Percentiles rank a stretch among this genome's conserved stretches.
Conservation (phyloP, 2,113 vertebrate genomes). For the Hippocampus zosterae region DNA sequence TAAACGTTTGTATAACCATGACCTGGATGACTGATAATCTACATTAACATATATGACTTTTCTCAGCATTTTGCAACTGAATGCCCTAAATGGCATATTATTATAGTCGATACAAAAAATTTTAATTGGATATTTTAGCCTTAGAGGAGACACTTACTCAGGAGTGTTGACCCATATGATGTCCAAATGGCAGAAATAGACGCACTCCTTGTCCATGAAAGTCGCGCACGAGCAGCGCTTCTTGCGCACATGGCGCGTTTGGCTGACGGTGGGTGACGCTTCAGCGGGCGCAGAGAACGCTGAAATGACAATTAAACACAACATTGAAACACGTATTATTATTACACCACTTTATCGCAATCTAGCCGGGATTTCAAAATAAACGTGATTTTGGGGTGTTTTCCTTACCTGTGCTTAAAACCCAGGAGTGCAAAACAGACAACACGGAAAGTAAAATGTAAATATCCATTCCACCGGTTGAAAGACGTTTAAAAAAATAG, state of each 20-base stretch:
- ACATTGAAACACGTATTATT: neutral
- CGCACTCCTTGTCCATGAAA: constrained; percentile 91
- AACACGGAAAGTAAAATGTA: constrained; percentile 75
- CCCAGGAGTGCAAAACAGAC: constrained; percentile 65
- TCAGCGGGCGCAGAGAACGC: constrained; percentile 27
- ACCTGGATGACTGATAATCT: too few species aligned
- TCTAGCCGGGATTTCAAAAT: neutral
- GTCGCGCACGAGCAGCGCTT: constrained; percentile 93
- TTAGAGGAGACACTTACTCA: constrained; percentile 75
- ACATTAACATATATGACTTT: too few species aligned
- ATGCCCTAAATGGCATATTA: too few species aligned
- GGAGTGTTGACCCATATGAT: constrained; percentile 99
- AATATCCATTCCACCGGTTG: constrained; percentile 74
- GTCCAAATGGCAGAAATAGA: constrained; percentile 98
- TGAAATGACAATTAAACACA: constrained; percentile 22
- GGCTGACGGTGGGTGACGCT: constrained; percentile 21
- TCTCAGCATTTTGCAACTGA: too few species aligned
- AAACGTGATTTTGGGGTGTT: neutral
- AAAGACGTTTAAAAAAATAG: neutral
- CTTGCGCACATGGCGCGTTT: constrained; percentile 65
- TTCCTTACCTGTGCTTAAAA: constrained; percentile 62
- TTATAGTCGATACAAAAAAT: neutral
- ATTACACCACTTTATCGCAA: neutral
- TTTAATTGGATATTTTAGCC: neutral
- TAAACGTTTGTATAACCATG: too few species aligned